These are phyloP conservation scores for Lepidochitona cinerea DNA, from an alignment of 2,888 invertebrate genomes.

Conservation along the genomic window DNA sequence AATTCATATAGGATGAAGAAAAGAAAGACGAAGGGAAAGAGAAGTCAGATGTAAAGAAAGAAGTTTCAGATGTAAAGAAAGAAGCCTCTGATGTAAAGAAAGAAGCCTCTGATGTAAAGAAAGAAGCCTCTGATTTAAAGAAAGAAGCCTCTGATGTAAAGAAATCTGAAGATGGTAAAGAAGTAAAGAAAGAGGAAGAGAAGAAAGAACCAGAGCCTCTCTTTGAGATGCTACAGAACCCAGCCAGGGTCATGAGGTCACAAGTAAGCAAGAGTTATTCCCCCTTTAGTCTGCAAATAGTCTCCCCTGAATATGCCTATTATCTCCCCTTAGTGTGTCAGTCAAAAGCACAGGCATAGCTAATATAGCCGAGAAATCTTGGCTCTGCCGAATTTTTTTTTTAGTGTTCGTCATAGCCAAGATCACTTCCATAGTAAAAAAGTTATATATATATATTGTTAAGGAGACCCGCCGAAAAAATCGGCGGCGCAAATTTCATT, in stretches of 20 bases:
- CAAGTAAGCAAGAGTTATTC: conserved; percentile 79
- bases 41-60: conserved; percentile 69
- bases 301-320: no score
- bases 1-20: conserved; percentile 74
- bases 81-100: conserved; percentile 18
- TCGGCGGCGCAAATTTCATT: no score
- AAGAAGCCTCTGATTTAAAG: conserved; percentile 73
- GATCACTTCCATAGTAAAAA: no score
- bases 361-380: no score
- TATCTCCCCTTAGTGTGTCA: no score
- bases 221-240: conserved; percentile 94
- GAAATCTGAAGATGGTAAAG: conserved; percentile 62
- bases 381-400: no score
- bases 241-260: conserved; percentile 93
- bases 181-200: conserved; percentile 73
- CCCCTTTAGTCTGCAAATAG: no score
- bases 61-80: conserved; percentile 79
- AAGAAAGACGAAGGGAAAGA: conserved; percentile 81
- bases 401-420: no score
- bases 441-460: no score
- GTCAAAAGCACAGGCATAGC: no score
- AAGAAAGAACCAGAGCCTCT: conserved; percentile 81
- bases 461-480: no score
- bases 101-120: conserved; percentile 20
- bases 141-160: conserved; percentile 72